Percentiles rank a stretch among this genome's conserved stretches.
Conservation (phyloP, 2,888 invertebrate genomes). For the Tuta absoluta region DNA sequence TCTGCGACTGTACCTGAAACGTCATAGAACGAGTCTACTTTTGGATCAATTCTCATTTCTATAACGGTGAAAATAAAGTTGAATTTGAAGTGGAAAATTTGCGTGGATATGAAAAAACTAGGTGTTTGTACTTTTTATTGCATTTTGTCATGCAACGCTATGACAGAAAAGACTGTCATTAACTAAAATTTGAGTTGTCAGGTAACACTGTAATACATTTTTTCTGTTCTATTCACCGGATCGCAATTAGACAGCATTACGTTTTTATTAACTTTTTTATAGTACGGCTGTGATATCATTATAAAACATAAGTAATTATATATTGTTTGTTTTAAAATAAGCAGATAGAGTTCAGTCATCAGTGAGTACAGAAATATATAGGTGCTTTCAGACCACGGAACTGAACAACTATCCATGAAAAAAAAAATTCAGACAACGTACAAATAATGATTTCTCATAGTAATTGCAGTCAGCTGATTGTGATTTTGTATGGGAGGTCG, state of each 20-base stretch:
- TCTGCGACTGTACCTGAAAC: conserved; percentile 34
- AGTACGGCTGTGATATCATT: conserved; percentile 8
- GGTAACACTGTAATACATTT: conserved; percentile 10
- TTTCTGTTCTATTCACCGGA: conserved; percentile 5
- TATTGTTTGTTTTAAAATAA: background rate
- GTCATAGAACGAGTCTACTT: conserved; percentile 21
- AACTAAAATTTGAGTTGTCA: conserved; percentile 50
- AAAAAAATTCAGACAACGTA: too few species aligned
- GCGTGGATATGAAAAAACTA: conserved; percentile 24
- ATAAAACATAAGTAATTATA: background rate
- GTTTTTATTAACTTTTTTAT: conserved; percentile 5
- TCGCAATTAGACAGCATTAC: background rate
- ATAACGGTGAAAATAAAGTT: conserved; percentile 12
- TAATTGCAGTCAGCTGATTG: too few species aligned
- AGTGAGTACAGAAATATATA: too few species aligned
- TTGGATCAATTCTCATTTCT: conserved; percentile 20
- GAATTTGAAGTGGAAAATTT: conserved; percentile 19
- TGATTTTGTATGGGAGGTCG: too few species aligned
- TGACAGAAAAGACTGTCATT: conserved; percentile 52
- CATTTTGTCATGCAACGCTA: conserved; percentile 58
- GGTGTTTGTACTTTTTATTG: conserved; percentile 42
- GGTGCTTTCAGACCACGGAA: too few species aligned
- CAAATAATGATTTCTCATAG: too few species aligned
- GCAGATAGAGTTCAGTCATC: too few species aligned
- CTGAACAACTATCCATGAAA: too few species aligned